A percentile compares a stretch with the other conserved stretches of the same genome.
Conservation (phyloP, 2,888 invertebrate species). For the Meandrusa payeni region DNA sequence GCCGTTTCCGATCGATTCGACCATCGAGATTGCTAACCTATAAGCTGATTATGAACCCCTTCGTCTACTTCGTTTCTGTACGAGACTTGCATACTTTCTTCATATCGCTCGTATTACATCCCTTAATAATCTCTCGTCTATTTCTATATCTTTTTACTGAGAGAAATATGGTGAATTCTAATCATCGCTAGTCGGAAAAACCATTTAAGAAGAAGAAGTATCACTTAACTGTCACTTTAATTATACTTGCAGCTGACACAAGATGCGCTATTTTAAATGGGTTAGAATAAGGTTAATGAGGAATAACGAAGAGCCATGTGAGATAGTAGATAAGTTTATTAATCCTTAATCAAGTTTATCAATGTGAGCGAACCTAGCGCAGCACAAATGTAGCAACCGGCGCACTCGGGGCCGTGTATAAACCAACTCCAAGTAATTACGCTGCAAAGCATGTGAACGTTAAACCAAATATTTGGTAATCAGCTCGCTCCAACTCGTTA, state of each 20-base stretch:
- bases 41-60: slow-evolving; percentile 30
- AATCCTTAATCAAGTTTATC: slow-evolving; percentile 14
- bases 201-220: too few species aligned
- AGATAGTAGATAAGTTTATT: slow-evolving; percentile 4
- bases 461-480: slow-evolving; percentile 24
- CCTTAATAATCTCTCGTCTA: not conserved
- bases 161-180: too few species aligned
- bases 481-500: slow-evolving; percentile 19
- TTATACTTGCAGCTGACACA: too few species aligned
- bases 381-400: slow-evolving; percentile 5
- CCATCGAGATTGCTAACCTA: slow-evolving; percentile 22
- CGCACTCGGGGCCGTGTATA: slow-evolving; percentile 1
- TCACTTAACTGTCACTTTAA: too few species aligned
- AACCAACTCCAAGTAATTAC: slow-evolving; percentile 19
- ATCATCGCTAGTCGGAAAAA: too few species aligned
- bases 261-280: too few species aligned
- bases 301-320: too few species aligned
- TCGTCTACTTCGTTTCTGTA: slow-evolving; percentile 33
- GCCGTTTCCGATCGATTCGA: slow-evolving; percentile 30
- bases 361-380: not conserved
- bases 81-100: slow-evolving; percentile 27
- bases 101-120: slow-evolving; percentile 5
- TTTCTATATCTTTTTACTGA: too few species aligned
- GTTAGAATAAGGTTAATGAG: too few species aligned
- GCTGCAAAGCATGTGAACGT: slow-evolving; percentile 5